These are phyloP conservation scores for Hemicrepidius hirtus DNA, from an alignment of 2,888 invertebrate genomes.

Conservation along the genomic window DNA sequence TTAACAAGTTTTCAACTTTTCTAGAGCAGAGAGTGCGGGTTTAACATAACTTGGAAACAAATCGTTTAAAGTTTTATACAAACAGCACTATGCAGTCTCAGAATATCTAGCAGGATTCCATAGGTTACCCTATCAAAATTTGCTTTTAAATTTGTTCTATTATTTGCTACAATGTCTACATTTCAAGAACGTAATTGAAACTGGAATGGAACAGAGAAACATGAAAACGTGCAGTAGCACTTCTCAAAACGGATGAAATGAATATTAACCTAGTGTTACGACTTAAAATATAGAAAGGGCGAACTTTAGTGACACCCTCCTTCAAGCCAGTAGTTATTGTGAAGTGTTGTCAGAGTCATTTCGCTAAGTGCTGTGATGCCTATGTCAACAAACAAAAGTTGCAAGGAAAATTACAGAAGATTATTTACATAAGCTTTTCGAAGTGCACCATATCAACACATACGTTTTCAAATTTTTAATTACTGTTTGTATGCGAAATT, in stretches of 20 bases:
- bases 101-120: neutral
- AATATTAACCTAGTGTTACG: neutral
- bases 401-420: constrained; percentile 37
- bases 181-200: neutral
- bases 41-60: constrained; percentile 64
- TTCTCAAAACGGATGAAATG: constrained; percentile 6
- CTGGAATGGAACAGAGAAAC: no score
- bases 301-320: constrained; percentile 16
- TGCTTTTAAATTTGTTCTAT: no score
- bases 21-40: constrained; percentile 57
- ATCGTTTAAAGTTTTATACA: constrained; percentile 53
- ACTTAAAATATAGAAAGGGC: constrained; percentile 9
- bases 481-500: no score
- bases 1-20: constrained; percentile 59
- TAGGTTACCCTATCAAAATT: neutral
- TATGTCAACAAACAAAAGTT: constrained; percentile 62
- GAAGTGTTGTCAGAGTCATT: constrained; percentile 66
- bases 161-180: neutral
- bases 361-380: constrained; percentile 67
- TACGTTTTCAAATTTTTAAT: no score
- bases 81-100: constrained; percentile 8
- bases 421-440: constrained; percentile 31
- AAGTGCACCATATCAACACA: constrained; percentile 21
- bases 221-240: neutral
- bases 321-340: constrained; percentile 61